Evolutionary conservation across 2,888 invertebrate genomes (phyloP).

Genomic region (Acanthacorydalis orientalis): DNA sequence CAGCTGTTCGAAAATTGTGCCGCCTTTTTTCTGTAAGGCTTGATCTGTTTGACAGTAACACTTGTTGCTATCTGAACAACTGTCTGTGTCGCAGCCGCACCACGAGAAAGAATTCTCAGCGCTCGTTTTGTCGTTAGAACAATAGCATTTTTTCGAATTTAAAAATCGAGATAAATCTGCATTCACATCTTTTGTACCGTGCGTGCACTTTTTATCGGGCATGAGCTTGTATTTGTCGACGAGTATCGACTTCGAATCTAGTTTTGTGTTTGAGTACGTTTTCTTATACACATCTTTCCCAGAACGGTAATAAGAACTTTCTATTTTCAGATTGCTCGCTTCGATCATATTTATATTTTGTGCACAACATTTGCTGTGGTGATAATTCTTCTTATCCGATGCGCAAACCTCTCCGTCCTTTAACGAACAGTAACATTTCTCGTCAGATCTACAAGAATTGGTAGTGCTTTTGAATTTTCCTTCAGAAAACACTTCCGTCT

Average conservation of each 20-base stretch:
- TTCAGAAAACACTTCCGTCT: constrained; percentile 21
- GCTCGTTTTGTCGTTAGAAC: constrained; percentile 5
- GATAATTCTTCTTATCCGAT: not conserved
- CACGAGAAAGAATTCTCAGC: constrained; percentile 23
- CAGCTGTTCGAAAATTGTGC: constrained; percentile 30
- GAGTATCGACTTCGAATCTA: too few species aligned
- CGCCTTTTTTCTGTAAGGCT: constrained; percentile 9
- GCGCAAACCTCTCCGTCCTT: constrained; percentile 21
- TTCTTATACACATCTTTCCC: too few species aligned
- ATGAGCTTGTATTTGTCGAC: not conserved
- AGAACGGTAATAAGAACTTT: not conserved
- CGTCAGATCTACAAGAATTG: constrained; percentile 29
- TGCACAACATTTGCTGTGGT: too few species aligned
- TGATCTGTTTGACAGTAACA: constrained; percentile 53
- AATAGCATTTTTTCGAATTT: not conserved
- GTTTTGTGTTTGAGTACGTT: not conserved
- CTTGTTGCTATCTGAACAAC: constrained; percentile 73
- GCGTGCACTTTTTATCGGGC: not conserved
- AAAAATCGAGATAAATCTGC: not conserved
- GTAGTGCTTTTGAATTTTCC: constrained; percentile 17
- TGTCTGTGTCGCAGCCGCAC: constrained; percentile 73
- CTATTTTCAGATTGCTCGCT: not conserved
- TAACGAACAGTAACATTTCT: constrained; percentile 48
- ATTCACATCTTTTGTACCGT: not conserved
- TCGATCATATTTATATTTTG: too few species aligned